These are phyloP conservation scores for Tinamus guttatus DNA, from an alignment of 2,113 vertebrate genomes.

Conservation along the genomic window DNA sequence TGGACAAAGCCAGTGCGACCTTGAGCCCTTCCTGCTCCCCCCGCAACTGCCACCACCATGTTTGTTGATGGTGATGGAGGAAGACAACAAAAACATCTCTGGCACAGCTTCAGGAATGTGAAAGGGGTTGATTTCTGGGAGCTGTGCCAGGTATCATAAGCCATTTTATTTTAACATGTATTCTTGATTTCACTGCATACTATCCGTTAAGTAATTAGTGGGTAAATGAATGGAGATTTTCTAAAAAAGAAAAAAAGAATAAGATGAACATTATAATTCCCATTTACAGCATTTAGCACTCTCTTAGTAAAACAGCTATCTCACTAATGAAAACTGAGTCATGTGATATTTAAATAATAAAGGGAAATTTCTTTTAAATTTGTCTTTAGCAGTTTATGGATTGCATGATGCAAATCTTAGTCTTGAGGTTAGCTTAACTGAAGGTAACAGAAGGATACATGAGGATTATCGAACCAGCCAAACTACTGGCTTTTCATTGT, in stretches of 20 bases:
- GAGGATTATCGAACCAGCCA: neutral
- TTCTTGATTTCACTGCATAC: conserved; percentile 58
- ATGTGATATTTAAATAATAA: conserved; percentile 55
- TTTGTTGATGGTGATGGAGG: conserved; percentile 72
- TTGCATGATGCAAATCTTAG: neutral
- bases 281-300: conserved; percentile 57
- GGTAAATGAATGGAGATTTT: conserved; percentile 68
- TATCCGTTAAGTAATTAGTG: conserved; percentile 74
- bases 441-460: neutral
- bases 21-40: neutral
- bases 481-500: neutral
- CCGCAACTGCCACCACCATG: neutral
- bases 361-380: conserved; percentile 62
- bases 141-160: conserved; percentile 71
- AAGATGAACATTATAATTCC: conserved; percentile 55
- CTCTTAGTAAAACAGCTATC: conserved; percentile 67
- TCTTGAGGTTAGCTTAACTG: neutral
- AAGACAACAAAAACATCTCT: conserved; percentile 77
- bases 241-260: conserved; percentile 38
- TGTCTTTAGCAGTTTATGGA: conserved; percentile 52
- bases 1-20: conserved; percentile 24
- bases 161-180: conserved; percentile 69
- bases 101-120: conserved; percentile 40
- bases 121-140: conserved; percentile 75
- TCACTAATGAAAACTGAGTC: conserved; percentile 61